These are phyloP conservation scores for Dynastes tityus DNA, from an alignment of 2,888 invertebrate species.

Conservation along the genomic window DNA sequence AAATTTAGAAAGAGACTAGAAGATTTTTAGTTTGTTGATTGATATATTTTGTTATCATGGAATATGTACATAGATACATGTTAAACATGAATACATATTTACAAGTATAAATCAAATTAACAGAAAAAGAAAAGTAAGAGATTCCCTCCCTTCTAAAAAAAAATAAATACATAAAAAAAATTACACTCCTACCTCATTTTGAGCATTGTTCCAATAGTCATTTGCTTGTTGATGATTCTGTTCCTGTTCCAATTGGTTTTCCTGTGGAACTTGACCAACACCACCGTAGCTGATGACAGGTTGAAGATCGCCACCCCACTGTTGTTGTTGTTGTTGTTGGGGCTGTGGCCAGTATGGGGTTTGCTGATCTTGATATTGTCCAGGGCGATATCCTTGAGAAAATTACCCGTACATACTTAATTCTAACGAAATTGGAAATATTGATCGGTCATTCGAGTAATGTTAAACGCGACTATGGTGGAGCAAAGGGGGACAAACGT, in stretches of 20 bases:
- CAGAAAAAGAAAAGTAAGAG: slow-evolving; percentile 28
- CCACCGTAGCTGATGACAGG: slow-evolving; percentile 28
- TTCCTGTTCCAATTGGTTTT: slow-evolving; percentile 40
- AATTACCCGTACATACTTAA: neutral
- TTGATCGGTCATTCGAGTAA: neutral
- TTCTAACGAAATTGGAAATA: neutral
- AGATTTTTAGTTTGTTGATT: neutral
- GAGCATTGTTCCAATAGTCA: slow-evolving; percentile 66
- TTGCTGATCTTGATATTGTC: slow-evolving; percentile 58
- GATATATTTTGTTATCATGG: neutral
- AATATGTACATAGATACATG: slow-evolving; percentile 6
- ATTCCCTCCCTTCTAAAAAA: neutral
- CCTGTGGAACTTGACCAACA: slow-evolving; percentile 7
- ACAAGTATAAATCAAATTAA: slow-evolving; percentile 1
- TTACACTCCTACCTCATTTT: slow-evolving; percentile 65
- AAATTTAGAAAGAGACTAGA: slow-evolving; percentile 1
- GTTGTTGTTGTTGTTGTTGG: slow-evolving; percentile 50
- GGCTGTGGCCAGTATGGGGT: slow-evolving; percentile 51
- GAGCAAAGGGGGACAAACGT: neutral
- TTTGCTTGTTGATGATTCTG: slow-evolving; percentile 61
- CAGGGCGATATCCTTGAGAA: slow-evolving; percentile 63
- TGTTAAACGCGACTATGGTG: neutral
- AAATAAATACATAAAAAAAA: slow-evolving; percentile 40
- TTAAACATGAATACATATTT: slow-evolving; percentile 5
- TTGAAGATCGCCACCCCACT: slow-evolving; percentile 46